Evolutionary conservation across 2,113 vertebrate species (phyloP).

Genomic region (Chloropsis cyanopogon): DNA sequence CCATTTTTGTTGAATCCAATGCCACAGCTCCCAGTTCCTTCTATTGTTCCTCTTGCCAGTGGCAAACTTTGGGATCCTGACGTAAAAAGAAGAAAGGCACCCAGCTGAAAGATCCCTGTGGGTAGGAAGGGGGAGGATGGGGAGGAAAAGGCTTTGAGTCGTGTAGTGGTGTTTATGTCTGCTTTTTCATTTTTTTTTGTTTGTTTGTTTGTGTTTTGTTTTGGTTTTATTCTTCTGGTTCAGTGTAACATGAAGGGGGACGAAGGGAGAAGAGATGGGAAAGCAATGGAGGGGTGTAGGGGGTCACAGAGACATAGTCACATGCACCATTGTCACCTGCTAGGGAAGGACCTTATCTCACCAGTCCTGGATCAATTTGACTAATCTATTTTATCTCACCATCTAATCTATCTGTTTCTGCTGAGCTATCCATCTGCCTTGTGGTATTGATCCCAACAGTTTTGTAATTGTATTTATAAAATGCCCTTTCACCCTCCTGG

Average conservation of each 20-base stretch:
- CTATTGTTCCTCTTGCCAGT: not conserved
- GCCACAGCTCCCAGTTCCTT: not conserved
- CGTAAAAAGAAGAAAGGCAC: conserved; percentile 27
- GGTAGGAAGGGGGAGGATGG: not conserved
- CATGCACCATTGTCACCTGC: not conserved
- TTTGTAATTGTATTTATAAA: conserved; percentile 54
- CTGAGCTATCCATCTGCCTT: conserved; percentile 9
- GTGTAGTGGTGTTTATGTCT: not conserved
- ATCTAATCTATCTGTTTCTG: conserved; percentile 45
- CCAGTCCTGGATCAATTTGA: not conserved
- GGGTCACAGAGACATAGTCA: not conserved
- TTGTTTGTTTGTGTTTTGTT: not conserved
- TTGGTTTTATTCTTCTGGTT: conserved; percentile 5
- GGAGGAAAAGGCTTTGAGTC: not conserved
- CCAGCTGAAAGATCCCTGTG: not conserved
- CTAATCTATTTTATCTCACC: conserved; percentile 40
- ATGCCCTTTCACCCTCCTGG: conserved; percentile 28
- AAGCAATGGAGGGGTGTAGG: not conserved
- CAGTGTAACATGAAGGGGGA: not conserved
- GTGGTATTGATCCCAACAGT: not conserved
- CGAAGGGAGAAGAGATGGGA: not conserved
- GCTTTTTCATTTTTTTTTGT: not conserved
- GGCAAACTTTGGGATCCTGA: not conserved
- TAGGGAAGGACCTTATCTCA: not conserved
- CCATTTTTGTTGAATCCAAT: not conserved